phyloP scores from a whole-genome alignment of 2,888 invertebrate genomes.

The Pristionchus arcanus region DNA sequence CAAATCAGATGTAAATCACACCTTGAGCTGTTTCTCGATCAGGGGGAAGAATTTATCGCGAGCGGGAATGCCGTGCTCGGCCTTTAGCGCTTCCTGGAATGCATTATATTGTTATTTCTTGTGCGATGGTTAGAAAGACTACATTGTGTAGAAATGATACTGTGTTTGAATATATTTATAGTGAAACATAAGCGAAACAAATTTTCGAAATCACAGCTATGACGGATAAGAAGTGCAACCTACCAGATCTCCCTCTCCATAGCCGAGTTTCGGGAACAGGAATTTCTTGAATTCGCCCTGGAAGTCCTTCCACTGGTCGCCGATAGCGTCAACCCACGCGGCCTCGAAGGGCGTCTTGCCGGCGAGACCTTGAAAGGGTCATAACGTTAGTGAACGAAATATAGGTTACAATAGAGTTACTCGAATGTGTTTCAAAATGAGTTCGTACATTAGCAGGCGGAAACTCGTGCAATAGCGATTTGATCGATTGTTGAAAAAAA shows the following conservation, averaged over 20 bases:
- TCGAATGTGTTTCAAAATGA: background rate
- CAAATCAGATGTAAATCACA: background rate
- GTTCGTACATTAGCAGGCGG: background rate
- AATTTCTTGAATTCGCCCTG: conserved; percentile 61
- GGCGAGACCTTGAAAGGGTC: conserved; percentile 61
- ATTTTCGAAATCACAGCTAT: too few relatives aligned
- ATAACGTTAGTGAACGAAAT: too few relatives aligned
- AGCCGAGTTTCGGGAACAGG: conserved; percentile 60
- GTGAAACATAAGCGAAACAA: background rate
- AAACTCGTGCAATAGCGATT: too few relatives aligned
- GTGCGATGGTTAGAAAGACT: too few relatives aligned
- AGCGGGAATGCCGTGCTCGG: conserved; percentile 12
- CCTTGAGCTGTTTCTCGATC: conserved; percentile 44
- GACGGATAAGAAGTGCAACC: background rate
- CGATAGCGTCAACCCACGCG: conserved; percentile 63
- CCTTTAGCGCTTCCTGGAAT: background rate
- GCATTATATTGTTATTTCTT: background rate
- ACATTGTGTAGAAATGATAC: too few relatives aligned
- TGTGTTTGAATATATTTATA: background rate
- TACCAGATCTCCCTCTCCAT: conserved; percentile 62
- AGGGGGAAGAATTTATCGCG: conserved; percentile 45
- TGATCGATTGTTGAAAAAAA: background rate
- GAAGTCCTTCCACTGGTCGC: conserved; percentile 64
- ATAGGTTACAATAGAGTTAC: background rate
- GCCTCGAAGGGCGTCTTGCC: conserved; percentile 61